A percentile compares a stretch with the other conserved stretches of the same genome.
phyloP scores from a whole-genome alignment of 2,888 invertebrate genomes.

The Axea sp. region DNA sequence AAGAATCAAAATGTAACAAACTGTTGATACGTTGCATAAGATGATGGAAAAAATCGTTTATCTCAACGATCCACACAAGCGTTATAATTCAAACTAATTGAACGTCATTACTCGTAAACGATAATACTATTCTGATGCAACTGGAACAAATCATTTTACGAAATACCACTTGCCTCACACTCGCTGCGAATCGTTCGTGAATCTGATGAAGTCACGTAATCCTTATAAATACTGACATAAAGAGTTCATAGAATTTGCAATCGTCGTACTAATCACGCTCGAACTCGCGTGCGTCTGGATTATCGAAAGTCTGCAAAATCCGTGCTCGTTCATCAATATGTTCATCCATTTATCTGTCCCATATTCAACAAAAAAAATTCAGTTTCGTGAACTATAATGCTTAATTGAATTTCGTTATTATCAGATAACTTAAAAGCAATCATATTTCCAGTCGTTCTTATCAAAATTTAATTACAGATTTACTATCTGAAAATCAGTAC shows the following conservation, averaged over 20 bases:
- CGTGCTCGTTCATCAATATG: conserved; percentile 35
- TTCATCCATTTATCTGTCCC: conserved; percentile 11
- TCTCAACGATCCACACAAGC: conserved; percentile 14
- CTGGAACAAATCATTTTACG: conserved; percentile 62
- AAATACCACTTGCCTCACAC: conserved; percentile 53
- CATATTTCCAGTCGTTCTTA: too few relatives aligned
- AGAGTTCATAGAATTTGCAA: conserved; percentile 56
- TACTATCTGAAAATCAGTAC: too few relatives aligned
- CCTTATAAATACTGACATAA: conserved; percentile 59
- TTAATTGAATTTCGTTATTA: too few relatives aligned
- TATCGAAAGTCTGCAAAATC: conserved; percentile 43
- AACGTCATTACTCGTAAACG: conserved; percentile 55
- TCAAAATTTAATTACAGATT: too few relatives aligned
- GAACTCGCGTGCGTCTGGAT: conserved; percentile 42
- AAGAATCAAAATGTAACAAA: conserved; percentile 7
- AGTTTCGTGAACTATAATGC: too few relatives aligned
- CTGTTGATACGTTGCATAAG: not conserved
- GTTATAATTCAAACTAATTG: conserved; percentile 58
- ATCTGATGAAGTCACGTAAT: conserved; percentile 58
- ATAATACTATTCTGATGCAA: conserved; percentile 57
- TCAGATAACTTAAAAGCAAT: too few relatives aligned
- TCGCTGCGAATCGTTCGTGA: conserved; percentile 54
- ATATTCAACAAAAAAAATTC: too few relatives aligned
- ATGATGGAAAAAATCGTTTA: conserved; percentile 3
- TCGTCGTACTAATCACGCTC: conserved; percentile 44